Percentiles rank a stretch among this genome's conserved stretches.
Evolutionary conservation across 2,113 vertebrate genomes (phyloP).

Genomic region (Myiagra hebetior): DNA sequence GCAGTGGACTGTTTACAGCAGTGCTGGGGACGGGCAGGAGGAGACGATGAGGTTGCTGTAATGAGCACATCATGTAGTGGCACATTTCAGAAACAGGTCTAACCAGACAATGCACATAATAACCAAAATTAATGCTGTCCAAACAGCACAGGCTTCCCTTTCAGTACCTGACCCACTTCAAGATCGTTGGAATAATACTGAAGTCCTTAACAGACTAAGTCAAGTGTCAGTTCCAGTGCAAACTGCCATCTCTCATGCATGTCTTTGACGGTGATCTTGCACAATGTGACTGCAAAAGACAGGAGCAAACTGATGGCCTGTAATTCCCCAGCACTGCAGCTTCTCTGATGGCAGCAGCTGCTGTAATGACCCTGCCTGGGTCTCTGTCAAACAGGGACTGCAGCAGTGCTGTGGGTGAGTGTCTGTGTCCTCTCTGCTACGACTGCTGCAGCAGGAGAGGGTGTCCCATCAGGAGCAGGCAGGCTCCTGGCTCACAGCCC

Average conservation of each 20-base stretch:
- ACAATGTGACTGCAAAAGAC: not conserved
- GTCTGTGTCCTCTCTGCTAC: not conserved
- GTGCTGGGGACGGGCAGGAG: not conserved
- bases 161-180: slow-evolving; percentile 37
- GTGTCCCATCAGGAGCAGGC: not conserved
- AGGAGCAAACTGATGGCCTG: not conserved
- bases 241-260: not conserved
- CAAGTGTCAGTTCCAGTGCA: not conserved
- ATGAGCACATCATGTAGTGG: slow-evolving; percentile 36
- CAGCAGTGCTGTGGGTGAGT: not conserved
- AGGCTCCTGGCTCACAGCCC: not conserved
- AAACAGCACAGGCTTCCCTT: slow-evolving; percentile 21
- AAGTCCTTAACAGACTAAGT: not conserved
- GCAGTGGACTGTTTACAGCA: not conserved
- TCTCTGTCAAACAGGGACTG: not conserved
- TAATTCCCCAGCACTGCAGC: not conserved
- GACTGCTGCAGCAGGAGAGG: not conserved
- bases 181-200: not conserved
- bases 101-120: slow-evolving; percentile 42
- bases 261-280: not conserved
- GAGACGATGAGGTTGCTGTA: slow-evolving; percentile 3
- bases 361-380: not conserved
- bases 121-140: slow-evolving; percentile 25
- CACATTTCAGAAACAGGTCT: slow-evolving; percentile 63
- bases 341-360: not conserved